These are phyloP conservation scores for Gila orcuttii DNA, from an alignment of 2,113 vertebrate genomes.

Conservation along the genomic window DNA sequence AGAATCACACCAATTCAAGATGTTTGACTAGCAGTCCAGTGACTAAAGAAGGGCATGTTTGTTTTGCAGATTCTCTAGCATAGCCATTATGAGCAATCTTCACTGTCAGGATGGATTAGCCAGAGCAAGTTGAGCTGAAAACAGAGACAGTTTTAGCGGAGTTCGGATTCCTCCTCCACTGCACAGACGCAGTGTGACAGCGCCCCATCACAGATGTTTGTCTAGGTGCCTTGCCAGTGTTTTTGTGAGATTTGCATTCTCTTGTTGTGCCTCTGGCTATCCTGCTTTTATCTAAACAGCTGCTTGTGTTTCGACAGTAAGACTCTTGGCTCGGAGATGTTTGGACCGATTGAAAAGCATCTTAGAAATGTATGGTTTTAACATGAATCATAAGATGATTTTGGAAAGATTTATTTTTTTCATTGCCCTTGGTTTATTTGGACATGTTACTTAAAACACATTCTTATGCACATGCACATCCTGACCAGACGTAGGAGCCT, in stretches of 20 bases:
- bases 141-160: constrained; percentile 9
- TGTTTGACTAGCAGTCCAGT: constrained; percentile 31
- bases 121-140: constrained; percentile 4
- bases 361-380: constrained; percentile 3
- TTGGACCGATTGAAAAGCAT: not conserved
- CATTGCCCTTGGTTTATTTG: constrained; percentile 1
- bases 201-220: constrained; percentile 42
- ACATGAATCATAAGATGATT: constrained; percentile 22
- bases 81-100: constrained; percentile 21
- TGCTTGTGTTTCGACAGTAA: constrained; percentile 37
- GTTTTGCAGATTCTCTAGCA: constrained; percentile 11
- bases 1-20: constrained; percentile 35
- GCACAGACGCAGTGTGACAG: constrained; percentile 39
- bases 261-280: constrained; percentile 46
- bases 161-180: constrained; percentile 18
- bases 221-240: constrained; percentile 31
- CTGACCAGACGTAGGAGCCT: not conserved
- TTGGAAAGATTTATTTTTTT: not conserved
- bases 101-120: constrained; percentile 36
- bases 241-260: constrained; percentile 51
- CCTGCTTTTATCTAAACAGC: constrained; percentile 48
- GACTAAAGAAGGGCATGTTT: constrained; percentile 38
- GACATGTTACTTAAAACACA: constrained; percentile 1
- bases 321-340: constrained; percentile 10
- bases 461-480: not conserved